Conservation (phyloP, 64 coral and sea anemone genomes). For the Orbicella faveolata region DNA sequence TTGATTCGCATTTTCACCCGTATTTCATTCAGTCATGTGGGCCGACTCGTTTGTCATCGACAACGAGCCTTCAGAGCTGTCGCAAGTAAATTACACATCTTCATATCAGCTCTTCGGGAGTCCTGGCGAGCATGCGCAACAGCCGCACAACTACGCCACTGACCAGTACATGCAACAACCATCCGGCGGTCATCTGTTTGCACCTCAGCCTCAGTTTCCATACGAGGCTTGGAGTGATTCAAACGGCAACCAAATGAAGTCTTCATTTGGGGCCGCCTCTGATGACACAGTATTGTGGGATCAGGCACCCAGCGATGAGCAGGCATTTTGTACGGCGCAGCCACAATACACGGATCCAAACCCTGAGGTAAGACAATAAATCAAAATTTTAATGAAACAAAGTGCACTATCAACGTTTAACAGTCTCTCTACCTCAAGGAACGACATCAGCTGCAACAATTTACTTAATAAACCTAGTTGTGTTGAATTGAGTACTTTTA, state of each 20-base stretch:
- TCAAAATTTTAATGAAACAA: too few relatives aligned
- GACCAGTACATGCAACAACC: not conserved
- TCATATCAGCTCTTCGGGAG: conserved; percentile 14
- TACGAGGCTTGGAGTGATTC: not conserved
- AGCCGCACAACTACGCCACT: not conserved
- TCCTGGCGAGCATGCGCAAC: not conserved
- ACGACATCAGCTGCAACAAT: too few relatives aligned
- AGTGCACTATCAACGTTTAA: too few relatives aligned
- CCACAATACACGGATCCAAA: not conserved
- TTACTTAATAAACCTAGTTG: too few relatives aligned
- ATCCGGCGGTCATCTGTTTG: not conserved
- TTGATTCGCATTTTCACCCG: not conserved
- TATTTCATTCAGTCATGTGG: conserved; percentile 23
- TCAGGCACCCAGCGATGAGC: not conserved
- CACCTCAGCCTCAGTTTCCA: not conserved
- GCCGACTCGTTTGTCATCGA: not conserved
- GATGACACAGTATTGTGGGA: not conserved
- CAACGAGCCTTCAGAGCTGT: conserved; percentile 1
- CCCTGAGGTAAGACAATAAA: not conserved
- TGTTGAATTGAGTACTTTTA: too few relatives aligned
- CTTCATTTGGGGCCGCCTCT: too few relatives aligned
- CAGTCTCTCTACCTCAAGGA: too few relatives aligned
- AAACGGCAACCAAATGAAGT: not conserved
- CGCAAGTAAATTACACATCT: not conserved
- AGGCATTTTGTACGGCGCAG: not conserved